These are phyloP conservation scores for Hirtodrosophila trivittata DNA, from an alignment of 2,888 invertebrate genomes.

Conservation along the genomic window DNA sequence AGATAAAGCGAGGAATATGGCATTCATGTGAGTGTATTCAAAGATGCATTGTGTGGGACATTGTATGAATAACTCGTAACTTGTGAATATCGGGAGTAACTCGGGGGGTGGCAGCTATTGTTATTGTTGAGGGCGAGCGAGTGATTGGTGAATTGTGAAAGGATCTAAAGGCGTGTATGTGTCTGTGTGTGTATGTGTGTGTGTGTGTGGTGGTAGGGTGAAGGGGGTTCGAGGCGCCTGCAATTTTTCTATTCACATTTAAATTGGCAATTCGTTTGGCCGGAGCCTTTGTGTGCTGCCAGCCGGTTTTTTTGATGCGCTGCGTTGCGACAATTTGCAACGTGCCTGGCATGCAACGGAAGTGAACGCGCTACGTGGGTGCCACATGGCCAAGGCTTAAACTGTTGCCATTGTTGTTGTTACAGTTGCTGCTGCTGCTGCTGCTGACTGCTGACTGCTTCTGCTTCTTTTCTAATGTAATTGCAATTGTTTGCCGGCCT, in stretches of 20 bases:
- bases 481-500: conserved; percentile 72
- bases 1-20: no score
- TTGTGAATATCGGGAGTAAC: background rate
- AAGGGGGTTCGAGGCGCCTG: conserved; percentile 39
- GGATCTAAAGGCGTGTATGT: conserved; percentile 25
- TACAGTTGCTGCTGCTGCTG: conserved; percentile 8
- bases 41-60: background rate
- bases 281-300: conserved; percentile 60
- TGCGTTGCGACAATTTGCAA: conserved; percentile 73
- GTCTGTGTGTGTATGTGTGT: conserved; percentile 6
- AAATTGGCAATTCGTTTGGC: conserved; percentile 74
- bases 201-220: no score
- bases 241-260: conserved; percentile 79
- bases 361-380: conserved; percentile 67
- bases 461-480: conserved; percentile 68
- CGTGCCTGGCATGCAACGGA: conserved; percentile 77
- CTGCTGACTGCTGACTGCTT: conserved; percentile 4
- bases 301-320: conserved; percentile 39
- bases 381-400: conserved; percentile 47
- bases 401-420: conserved; percentile 43
- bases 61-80: conserved; percentile 3
- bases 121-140: conserved; percentile 36
- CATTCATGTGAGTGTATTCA: background rate
- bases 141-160: conserved; percentile 75
- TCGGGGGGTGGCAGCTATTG: conserved; percentile 36